These are phyloP conservation scores for Lasioglossum lativentre DNA, from an alignment of 2,888 invertebrate species.

Conservation along the genomic window DNA sequence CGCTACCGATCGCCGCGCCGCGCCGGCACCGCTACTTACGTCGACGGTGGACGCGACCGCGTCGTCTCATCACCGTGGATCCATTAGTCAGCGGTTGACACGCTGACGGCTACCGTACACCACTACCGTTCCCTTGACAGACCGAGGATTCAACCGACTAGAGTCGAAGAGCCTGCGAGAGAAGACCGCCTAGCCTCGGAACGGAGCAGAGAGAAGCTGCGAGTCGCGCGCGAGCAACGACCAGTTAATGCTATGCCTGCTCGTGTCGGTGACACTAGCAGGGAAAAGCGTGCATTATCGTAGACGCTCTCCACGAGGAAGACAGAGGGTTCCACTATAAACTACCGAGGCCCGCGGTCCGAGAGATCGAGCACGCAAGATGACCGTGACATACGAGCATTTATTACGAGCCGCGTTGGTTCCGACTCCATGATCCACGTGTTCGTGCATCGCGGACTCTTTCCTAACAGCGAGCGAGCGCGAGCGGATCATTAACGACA, in stretches of 20 bases:
- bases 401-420: slow-evolving; percentile 65
- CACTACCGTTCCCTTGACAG: slow-evolving; percentile 69
- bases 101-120: slow-evolving; percentile 74
- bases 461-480: slow-evolving; percentile 26
- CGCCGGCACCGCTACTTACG: slow-evolving; percentile 67
- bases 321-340: slow-evolving; percentile 64
- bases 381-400: slow-evolving; percentile 68
- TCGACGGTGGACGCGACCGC: slow-evolving; percentile 59
- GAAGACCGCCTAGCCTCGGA: not conserved
- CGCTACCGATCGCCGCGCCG: slow-evolving; percentile 67
- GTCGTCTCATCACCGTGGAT: slow-evolving; percentile 75
- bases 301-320: slow-evolving; percentile 32
- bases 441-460: not conserved
- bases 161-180: not conserved
- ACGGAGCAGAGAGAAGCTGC: not conserved
- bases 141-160: slow-evolving; percentile 58
- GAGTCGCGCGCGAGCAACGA: slow-evolving; percentile 72
- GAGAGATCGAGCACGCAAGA: slow-evolving; percentile 71
- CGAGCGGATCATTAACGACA: slow-evolving; percentile 24
- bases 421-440: not conserved
- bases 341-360: slow-evolving; percentile 57
- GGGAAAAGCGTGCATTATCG: slow-evolving; percentile 76
- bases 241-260: slow-evolving; percentile 79
- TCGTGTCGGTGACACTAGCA: slow-evolving; percentile 67
- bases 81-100: slow-evolving; percentile 80